phyloP scores from a whole-genome alignment of 2,888 invertebrate species.

The Hypomecis atomaria region DNA sequence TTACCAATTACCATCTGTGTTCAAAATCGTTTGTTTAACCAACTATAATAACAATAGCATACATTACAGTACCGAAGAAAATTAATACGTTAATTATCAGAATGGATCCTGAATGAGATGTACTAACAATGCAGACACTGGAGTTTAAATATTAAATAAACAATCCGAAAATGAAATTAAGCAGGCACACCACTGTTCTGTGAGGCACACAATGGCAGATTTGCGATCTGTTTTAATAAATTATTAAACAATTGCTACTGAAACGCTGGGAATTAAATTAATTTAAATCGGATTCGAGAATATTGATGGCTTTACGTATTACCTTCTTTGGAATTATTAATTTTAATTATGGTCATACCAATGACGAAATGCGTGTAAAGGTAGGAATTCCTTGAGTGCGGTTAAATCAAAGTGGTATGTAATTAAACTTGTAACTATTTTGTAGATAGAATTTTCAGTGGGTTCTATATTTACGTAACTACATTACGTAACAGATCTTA shows the following conservation, averaged over 20 bases:
- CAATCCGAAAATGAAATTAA: constrained; percentile 9
- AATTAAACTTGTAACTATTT: too few species aligned
- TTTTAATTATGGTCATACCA: too few species aligned
- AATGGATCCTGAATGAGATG: constrained; percentile 1
- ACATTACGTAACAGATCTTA: too few species aligned
- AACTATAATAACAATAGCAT: constrained; percentile 26
- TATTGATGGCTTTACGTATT: background rate
- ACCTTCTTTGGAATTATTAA: too few species aligned
- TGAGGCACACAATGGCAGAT: constrained; percentile 4
- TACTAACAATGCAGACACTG: background rate
- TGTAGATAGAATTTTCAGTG: too few species aligned
- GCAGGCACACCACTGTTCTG: too few species aligned
- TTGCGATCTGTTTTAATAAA: constrained; percentile 17
- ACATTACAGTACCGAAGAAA: constrained; percentile 2
- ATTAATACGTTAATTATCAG: constrained; percentile 5
- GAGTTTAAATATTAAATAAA: constrained; percentile 11
- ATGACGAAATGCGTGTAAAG: background rate
- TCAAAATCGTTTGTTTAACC: constrained; percentile 20
- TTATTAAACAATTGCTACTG: constrained; percentile 10
- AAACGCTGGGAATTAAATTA: constrained; percentile 1
- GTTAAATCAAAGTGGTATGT: too few species aligned
- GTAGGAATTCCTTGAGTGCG: background rate
- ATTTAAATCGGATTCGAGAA: constrained; percentile 3
- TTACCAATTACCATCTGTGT: constrained; percentile 50
- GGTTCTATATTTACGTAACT: too few species aligned